Evolutionary conservation across 1,140 invertebrate genomes (phyloP), one percentile per base, ranked within the genome.

Genomic region (Ganaspis sp.): DNA sequence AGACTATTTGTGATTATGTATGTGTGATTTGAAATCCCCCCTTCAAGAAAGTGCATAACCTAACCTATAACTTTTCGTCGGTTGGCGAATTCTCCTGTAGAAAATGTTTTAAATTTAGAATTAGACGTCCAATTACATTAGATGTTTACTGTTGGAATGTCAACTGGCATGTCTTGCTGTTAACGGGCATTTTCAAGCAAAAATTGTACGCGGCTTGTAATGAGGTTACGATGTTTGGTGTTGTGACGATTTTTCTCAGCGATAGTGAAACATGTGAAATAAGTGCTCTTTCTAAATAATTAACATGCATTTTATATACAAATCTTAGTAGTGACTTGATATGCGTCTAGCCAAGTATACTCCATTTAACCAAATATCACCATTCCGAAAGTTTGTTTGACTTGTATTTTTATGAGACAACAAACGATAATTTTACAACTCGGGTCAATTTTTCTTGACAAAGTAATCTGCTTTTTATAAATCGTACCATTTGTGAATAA

Each of bases 231-330:
- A 64, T 64, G 58, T 64, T 64, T 64, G 29, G 58, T 64, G 26
- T 64, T 64, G 58, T 64, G 58, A 64, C 58, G 23, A 64, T 64
- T 64, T 64, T 64, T 64, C 58, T 64, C 58, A 64, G 12, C 12
- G 58, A 64, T 64, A 64, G 23, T 64, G 58, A 29, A 64, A 64
- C 58, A 64, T 64, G 58, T 64, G 58, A 64, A 64, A 29, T 64
- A 64, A 64, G 15, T 29, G 58, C 11, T 26, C 12, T 64, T 26
- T 26, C 26, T 15, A 9, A 15, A 21, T 64, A 64, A n/a, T 64
- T 64, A 29, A 64, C 23, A 64, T 64, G 58, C 23, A 12, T 64
- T 64, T 64, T 64, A 64, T 26, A 64, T 4, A 29, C 15, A 29
- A 29, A 64, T 64, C 58, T 64, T 64, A 21, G 29, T 29, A 64